Percentiles rank a stretch among this genome's conserved stretches.
phyloP scores from a whole-genome alignment of 2,888 invertebrate species.

The Andricus quercusramuli region DNA sequence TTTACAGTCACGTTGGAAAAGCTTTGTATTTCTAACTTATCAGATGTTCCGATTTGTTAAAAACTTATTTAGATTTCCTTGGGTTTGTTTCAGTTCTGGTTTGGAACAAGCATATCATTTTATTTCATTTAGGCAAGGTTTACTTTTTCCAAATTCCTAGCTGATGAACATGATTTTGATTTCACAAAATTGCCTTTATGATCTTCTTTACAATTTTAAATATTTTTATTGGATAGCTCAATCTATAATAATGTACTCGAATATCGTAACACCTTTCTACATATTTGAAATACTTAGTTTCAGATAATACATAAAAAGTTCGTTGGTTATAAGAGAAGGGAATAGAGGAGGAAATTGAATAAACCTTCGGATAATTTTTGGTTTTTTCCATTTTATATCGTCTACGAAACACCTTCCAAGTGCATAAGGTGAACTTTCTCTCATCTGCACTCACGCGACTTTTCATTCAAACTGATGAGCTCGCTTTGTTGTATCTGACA shows the following conservation, averaged over 20 bases:
- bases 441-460: slow-evolving; percentile 9
- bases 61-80: not conserved
- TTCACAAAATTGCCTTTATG: too few species aligned
- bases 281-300: not conserved
- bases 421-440: slow-evolving; percentile 10
- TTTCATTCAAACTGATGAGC: slow-evolving; percentile 38
- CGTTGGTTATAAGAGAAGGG: slow-evolving; percentile 17
- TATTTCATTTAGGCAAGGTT: too few species aligned
- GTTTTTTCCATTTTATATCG: slow-evolving; percentile 13
- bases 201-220: too few species aligned
- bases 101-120: not conserved
- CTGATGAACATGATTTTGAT: too few species aligned
- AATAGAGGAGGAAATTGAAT: slow-evolving; percentile 31
- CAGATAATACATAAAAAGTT: not conserved
- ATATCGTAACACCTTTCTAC: slow-evolving; percentile 2
- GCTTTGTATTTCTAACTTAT: not conserved
- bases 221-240: too few species aligned
- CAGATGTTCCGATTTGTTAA: not conserved
- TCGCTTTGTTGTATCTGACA: slow-evolving; percentile 50
- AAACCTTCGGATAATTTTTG: slow-evolving; percentile 20
- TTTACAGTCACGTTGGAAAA: not conserved
- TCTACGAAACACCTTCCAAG: slow-evolving; percentile 43
- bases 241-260: not conserved
- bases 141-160: too few species aligned
- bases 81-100: not conserved